Base-by-base conservation (phyloP, 2,888 invertebrate genomes). In the Sinotaia quadrata region DNA sequence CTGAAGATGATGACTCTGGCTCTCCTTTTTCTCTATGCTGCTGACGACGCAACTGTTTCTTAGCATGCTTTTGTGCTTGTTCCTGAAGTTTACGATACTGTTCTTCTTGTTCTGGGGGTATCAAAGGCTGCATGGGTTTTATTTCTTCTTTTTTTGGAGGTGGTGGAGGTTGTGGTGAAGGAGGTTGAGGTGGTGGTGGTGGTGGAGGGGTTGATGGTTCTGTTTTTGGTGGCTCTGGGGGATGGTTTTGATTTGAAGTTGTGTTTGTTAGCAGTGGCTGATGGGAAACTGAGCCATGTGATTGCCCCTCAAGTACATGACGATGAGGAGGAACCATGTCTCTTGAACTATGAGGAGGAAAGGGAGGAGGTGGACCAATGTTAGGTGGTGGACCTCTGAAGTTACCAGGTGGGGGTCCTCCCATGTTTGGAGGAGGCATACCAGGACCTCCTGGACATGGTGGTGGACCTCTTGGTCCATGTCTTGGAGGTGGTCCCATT, bases 51-150 rank as follows among this genome's bases (percentile, higher is more conserved):
- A 95, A 82, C 89, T 95, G 75, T 92, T 95, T 87, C 89, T 95
- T 79, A 93, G 95, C 78, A 88, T 96, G 87, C 91, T 95, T 78
- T 90, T 95, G 81, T 93, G 95, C 87, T 90, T 96, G 76, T 88
- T 96, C 66, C 91, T 84, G 84, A 34, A 73, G 67, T 77, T 76
- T 80, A 61, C 84, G 80, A 69, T 86, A 87, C 72, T 82, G 83
- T 60, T 85, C 86, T 37, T 77, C 83, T 69, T 86, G 85, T 68
- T 87, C 87, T 15, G 87, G 85, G 21, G 86, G 85, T 63, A 86
- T 84, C n/a, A 72, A 56, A 29, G 76, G 76, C 65, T 69, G 71
- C 76, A 76, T 76, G 15, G 74, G 74, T 33, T 76, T 74, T 31
- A 75, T 73, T 31, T 74, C 74, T 66, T 80, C 80, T 60, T 82